Percentiles rank a stretch among this genome's conserved stretches.
Evolutionary conservation across 1,140 invertebrate genomes (phyloP).

Genomic region (Hetaerina americana): DNA sequence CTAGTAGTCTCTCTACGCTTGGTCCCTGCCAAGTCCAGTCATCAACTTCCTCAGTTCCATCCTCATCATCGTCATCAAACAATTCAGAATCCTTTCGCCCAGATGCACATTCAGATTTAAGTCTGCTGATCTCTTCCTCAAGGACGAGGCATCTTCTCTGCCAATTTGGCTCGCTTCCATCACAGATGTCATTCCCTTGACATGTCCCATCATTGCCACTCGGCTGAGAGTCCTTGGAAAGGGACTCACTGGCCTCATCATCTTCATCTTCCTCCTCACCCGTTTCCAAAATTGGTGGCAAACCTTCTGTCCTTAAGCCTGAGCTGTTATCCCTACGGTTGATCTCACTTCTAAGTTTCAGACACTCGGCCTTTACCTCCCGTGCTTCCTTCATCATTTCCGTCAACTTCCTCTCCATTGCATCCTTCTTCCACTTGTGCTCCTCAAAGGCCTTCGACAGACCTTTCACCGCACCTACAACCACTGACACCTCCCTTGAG

Average conservation of each 20-base stretch:
- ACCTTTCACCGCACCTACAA: constrained; percentile 24
- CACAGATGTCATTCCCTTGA: background rate
- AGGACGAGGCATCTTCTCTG: background rate
- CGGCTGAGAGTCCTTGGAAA: background rate
- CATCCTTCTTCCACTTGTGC: constrained; percentile 28
- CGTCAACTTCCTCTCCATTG: constrained; percentile 27
- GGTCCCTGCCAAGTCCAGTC: background rate
- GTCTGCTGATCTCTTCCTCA: background rate
- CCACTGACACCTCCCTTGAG: constrained; percentile 16
- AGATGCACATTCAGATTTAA: no score
- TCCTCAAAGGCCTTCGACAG: constrained; percentile 27
- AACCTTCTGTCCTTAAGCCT: constrained; percentile 14
- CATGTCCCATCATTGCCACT: background rate
- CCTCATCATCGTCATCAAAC: background rate
- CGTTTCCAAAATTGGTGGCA: constrained; percentile 2
- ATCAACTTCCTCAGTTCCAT: background rate
- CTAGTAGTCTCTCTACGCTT: no score
- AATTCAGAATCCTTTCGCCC: no score
- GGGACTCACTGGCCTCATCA: constrained; percentile 8
- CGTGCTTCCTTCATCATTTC: constrained; percentile 27
- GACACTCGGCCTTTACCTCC: constrained; percentile 25
- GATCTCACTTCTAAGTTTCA: constrained; percentile 20
- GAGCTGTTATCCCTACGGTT: constrained; percentile 23
- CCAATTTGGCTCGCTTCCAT: background rate
- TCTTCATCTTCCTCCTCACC: constrained; percentile 18